A percentile compares a stretch with the other conserved stretches of the same genome.
Evolutionary conservation across 2,888 invertebrate species (phyloP).

Genomic region (Nematopogon swammerdamellus): DNA sequence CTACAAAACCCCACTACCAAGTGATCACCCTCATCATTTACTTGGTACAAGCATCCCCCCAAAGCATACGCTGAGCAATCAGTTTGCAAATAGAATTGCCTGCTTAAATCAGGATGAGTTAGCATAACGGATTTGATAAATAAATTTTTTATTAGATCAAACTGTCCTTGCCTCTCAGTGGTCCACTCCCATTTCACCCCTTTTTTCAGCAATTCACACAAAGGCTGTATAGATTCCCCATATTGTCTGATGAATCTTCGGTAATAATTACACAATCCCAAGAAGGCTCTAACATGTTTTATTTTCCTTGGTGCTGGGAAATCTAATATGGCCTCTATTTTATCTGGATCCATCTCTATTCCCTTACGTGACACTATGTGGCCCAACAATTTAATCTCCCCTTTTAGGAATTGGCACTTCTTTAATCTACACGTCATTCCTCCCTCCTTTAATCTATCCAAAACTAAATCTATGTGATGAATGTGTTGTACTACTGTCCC

Average conservation of each 20-base stretch:
- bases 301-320: conserved; percentile 13
- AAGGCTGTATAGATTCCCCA: conserved; percentile 6
- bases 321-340: conserved; percentile 9
- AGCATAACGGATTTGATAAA: conserved; percentile 10
- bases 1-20: conserved; percentile 12
- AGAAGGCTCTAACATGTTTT: conserved; percentile 14
- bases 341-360: conserved; percentile 10
- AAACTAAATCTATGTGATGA: background rate
- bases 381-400: background rate
- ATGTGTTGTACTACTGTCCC: conserved; percentile 6
- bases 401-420: conserved; percentile 5
- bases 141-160: conserved; percentile 10
- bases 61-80: conserved; percentile 7
- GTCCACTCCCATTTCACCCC: conserved; percentile 9
- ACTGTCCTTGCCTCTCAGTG: conserved; percentile 7
- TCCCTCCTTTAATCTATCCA: conserved; percentile 2
- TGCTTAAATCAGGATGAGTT: conserved; percentile 8
- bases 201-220: conserved; percentile 14
- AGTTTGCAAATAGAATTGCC: conserved; percentile 13
- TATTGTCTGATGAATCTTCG: conserved; percentile 13
- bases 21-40: conserved; percentile 6
- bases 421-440: conserved; percentile 9
- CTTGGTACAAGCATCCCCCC: conserved; percentile 13
- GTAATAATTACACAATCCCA: conserved; percentile 15
- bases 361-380: conserved; percentile 9